Percentiles rank a stretch among this genome's conserved stretches.
phyloP scores from a whole-genome alignment of 1,140 invertebrate species.

The Temnothorax curvispinosus region DNA sequence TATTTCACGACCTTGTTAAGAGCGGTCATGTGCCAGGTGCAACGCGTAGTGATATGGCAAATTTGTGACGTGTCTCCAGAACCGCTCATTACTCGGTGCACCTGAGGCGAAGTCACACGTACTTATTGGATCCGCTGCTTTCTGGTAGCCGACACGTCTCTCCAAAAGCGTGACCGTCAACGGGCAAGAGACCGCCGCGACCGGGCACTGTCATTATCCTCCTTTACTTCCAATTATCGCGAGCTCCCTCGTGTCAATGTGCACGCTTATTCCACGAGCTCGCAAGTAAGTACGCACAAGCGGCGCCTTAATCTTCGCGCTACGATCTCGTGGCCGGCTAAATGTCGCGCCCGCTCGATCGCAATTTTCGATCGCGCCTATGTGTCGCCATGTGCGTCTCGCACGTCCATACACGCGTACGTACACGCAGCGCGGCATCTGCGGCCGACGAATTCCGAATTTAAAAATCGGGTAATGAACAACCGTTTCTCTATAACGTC shows the following conservation, averaged over 20 bases:
- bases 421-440: slow-evolving; percentile 39
- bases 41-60: slow-evolving; percentile 58
- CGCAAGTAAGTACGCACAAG: slow-evolving; percentile 47
- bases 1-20: slow-evolving; percentile 59
- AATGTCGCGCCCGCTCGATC: slow-evolving; percentile 56
- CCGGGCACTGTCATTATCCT: slow-evolving; percentile 66
- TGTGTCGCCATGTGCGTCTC: slow-evolving; percentile 28
- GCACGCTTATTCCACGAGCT: slow-evolving; percentile 49
- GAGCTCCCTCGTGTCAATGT: slow-evolving; percentile 56
- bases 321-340: slow-evolving; percentile 49
- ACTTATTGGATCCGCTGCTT: slow-evolving; percentile 6
- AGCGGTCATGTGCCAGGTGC: slow-evolving; percentile 57
- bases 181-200: not conserved
- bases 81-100: slow-evolving; percentile 60
- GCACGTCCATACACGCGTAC: not conserved
- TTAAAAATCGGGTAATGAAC: slow-evolving; percentile 46
- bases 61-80: slow-evolving; percentile 65
- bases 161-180: slow-evolving; percentile 67
- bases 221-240: slow-evolving; percentile 46
- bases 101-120: slow-evolving; percentile 55
- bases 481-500: not conserved
- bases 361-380: slow-evolving; percentile 64
- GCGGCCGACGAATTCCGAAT: slow-evolving; percentile 57
- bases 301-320: slow-evolving; percentile 52
- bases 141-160: slow-evolving; percentile 26